Conservation (phyloP, 2,888 invertebrate species). For the Eupithecia vulgata region DNA sequence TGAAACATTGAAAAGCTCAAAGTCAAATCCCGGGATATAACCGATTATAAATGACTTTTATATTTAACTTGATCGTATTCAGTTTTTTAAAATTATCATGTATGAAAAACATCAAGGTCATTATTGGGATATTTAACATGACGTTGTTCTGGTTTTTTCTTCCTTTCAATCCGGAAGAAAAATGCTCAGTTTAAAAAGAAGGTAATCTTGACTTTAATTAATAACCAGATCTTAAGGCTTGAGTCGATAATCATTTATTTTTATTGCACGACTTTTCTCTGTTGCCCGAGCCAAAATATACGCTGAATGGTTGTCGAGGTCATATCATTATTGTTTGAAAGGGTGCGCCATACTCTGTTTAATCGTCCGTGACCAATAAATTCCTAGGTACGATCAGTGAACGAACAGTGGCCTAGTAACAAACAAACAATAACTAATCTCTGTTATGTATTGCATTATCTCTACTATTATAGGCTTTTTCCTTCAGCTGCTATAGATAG, state of each 20-base stretch:
- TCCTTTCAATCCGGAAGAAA: not conserved
- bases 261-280: not conserved
- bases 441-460: not conserved
- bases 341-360: constrained; percentile 60
- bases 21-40: too few species aligned
- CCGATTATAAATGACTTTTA: too few species aligned
- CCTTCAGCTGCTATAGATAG: not conserved
- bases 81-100: too few species aligned
- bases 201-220: not conserved
- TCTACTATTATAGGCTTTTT: not conserved
- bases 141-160: not conserved
- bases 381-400: constrained; percentile 41
- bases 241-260: not conserved
- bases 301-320: constrained; percentile 41
- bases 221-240: not conserved
- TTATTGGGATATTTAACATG: too few species aligned
- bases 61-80: too few species aligned
- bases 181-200: not conserved
- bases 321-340: constrained; percentile 53
- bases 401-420: constrained; percentile 43
- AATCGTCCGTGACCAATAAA: constrained; percentile 43
- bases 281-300: not conserved
- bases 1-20: too few species aligned
- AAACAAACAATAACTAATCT: constrained; percentile 20
- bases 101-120: too few species aligned